These are phyloP conservation scores for Psococerastis gibbosa DNA, from an alignment of 2,888 invertebrate species.

Conservation along the genomic window DNA sequence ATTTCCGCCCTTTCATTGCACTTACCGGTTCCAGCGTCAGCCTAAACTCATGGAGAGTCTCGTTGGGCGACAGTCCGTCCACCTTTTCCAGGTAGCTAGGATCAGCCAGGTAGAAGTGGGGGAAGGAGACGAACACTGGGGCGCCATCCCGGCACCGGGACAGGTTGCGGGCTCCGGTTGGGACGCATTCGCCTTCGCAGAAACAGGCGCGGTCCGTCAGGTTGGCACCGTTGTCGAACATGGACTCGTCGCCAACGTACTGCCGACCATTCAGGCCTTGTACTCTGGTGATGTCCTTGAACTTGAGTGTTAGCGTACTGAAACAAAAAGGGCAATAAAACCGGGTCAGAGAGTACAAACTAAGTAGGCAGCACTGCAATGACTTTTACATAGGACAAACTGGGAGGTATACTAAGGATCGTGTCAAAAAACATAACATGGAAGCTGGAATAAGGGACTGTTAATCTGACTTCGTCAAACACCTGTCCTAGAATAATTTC, in stretches of 20 bases:
- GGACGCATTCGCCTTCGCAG: slow-evolving; percentile 31
- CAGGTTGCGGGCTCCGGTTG: slow-evolving; percentile 48
- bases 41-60: slow-evolving; percentile 38
- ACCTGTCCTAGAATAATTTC: no score
- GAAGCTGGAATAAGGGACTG: no score
- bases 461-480: no score
- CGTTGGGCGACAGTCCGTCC: slow-evolving; percentile 43
- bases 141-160: slow-evolving; percentile 56
- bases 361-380: slow-evolving; percentile 17
- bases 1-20: slow-evolving; percentile 25
- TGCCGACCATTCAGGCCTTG: slow-evolving; percentile 31
- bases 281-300: slow-evolving; percentile 23
- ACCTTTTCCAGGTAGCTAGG: slow-evolving; percentile 40
- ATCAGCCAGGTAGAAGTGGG: slow-evolving; percentile 64
- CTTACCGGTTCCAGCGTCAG: slow-evolving; percentile 48
- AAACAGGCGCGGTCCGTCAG: slow-evolving; percentile 44
- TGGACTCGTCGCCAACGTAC: slow-evolving; percentile 36
- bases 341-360: slow-evolving; percentile 17
- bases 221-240: slow-evolving; percentile 49
- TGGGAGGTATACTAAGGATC: no score
- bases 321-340: slow-evolving; percentile 18
- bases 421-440: no score
- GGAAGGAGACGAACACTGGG: slow-evolving; percentile 64
- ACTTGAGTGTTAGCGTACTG: slow-evolving; percentile 27
- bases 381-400: no score